These are phyloP conservation scores for Microcebus jonahi DNA, from an alignment of 2,113 vertebrate species.

Conservation along the genomic window DNA sequence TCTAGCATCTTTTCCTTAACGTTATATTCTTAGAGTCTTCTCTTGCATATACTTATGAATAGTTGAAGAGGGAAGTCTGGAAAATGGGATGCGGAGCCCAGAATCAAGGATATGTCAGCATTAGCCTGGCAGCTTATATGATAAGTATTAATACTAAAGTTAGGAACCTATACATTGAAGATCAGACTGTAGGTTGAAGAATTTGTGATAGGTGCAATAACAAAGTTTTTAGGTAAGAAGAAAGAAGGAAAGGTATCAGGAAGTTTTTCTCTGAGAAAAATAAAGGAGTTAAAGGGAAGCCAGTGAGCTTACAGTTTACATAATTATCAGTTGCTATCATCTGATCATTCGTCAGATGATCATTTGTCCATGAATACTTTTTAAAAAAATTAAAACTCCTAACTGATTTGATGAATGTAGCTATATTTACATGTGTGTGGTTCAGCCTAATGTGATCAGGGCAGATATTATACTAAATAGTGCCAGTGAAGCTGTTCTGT, in stretches of 20 bases:
- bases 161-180: neutral
- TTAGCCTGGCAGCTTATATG: neutral
- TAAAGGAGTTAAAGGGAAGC: neutral
- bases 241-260: neutral
- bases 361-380: neutral
- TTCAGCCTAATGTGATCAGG: neutral
- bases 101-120: neutral
- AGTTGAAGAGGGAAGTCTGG: neutral
- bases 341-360: neutral
- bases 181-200: neutral
- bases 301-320: neutral
- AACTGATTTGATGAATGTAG: neutral
- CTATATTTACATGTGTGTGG: neutral
- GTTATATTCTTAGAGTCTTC: neutral
- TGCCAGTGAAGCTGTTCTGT: neutral
- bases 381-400: neutral
- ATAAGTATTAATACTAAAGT: too few relatives aligned
- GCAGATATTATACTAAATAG: neutral
- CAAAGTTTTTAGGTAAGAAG: neutral
- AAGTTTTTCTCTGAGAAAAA: neutral
- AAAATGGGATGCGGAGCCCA: rapidly evolving
- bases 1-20: neutral
- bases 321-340: neutral
- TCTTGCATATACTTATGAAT: neutral
- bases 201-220: neutral